phyloP scores from a whole-genome alignment of 2,797 vertebrate species.

The Intellagama lesueurii region DNA sequence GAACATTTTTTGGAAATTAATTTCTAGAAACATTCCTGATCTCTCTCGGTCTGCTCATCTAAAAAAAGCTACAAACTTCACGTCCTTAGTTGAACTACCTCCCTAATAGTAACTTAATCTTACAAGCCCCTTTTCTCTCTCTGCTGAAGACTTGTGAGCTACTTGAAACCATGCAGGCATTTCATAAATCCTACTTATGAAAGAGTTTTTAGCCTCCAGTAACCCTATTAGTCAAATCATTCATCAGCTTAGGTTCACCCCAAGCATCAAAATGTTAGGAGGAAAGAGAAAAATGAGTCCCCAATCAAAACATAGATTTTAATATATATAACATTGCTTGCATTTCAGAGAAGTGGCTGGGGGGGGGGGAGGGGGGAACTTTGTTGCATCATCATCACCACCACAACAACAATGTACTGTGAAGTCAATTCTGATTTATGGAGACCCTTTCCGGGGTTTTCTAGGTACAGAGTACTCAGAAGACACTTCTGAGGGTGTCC shows the following conservation, averaged over 20 bases:
- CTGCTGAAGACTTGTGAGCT: background rate
- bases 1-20: slow-evolving; percentile 1
- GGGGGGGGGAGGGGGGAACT: too few species aligned
- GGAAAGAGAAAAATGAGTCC: background rate
- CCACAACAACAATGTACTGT: too few species aligned
- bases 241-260: too few species aligned
- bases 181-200: slow-evolving; percentile 12
- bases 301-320: background rate
- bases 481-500: too few species aligned
- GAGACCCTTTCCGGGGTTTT: background rate
- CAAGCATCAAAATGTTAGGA: background rate
- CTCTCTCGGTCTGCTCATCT: background rate
- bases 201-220: background rate
- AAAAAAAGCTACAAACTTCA: background rate
- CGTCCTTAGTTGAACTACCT: slow-evolving; percentile 19
- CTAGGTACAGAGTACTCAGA: too few species aligned
- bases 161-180: slow-evolving; percentile 10
- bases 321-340: too few species aligned
- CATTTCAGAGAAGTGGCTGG: too few species aligned
- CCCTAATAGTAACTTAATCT: slow-evolving; percentile 14
- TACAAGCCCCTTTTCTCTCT: background rate
- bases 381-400: too few species aligned
- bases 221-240: background rate
- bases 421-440: too few species aligned
- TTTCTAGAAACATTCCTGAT: background rate